Evolutionary conservation across 2,888 invertebrate species (phyloP), one percentile per base, ranked within the genome.

Genomic region (Phalera bucephala): DNA sequence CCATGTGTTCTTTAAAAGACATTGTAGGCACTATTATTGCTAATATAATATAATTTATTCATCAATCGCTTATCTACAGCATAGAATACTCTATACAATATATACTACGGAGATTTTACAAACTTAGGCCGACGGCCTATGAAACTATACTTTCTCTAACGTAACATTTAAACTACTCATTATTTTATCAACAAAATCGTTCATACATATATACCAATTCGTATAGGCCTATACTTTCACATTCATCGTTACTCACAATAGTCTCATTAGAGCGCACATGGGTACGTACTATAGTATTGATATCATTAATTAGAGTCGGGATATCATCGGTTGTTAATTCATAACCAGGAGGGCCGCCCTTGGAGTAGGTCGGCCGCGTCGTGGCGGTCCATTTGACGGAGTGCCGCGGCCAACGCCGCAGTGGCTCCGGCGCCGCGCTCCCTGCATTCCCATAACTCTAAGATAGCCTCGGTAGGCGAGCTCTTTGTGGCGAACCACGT

Each of bases 401-500:
- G 49, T 2, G 88, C 87, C 22, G 83, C 72, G 13, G 80, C 88
- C 47, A 97, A 91, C 65, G 96, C 95, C 23, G 95, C 94, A 17
- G 95, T 91, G 36, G 97, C 96, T 33, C 95, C 94, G 35, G 95
- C 93, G 50, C 95, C 95, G 40, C 96, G 91, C 75, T 96, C 95
- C 52, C 97, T 91, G 31, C 98, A 97, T 81, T 98, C 98, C 98
- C 98, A 99, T 59, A 99, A 83, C 82, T 98, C 97, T 54, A 99
- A 90, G 64, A 99, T 97, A 79, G 97, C 96, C 78, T 98, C 98
- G 6, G 99, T 99, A 7, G 99, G 99, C 58, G 98, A 98, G 44
- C 96, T 94, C 86, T 99, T 98, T 12, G 98, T 97, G 41, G 98
- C 98, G 75, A 99, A 99, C 91, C 96, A 99, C 72, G 97, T 97